Base-by-base conservation (phyloP, 1,140 invertebrate genomes). In the Drosophila yakuba region DNA sequence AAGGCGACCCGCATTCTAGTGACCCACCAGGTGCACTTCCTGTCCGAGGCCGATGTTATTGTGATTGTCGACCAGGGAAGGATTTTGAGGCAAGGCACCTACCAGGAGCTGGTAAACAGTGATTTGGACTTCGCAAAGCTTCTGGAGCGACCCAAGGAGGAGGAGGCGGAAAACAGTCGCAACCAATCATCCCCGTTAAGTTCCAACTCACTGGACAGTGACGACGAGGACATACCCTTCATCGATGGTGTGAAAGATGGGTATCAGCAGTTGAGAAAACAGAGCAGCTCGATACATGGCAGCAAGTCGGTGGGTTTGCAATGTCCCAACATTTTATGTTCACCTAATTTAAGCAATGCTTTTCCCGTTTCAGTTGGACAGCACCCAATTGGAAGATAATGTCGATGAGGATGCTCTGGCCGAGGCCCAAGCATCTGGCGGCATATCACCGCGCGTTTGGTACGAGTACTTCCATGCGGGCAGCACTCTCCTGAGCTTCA, bases 11-110 rank as follows among this genome's bases (percentile, higher is more conserved):
- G 96, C 12, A 94, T 98, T 61, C 93, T 98, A 6, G 95, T 97
- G 1, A 98, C 97, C 3, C 97, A 98, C 93, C 97, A 98, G 79
- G 91, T 97, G 32, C 97, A 98, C 69, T 97, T 96, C 83, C 91
- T 98, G 0, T 94, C 95, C 78, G 93, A 94, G 45, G 96, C 95
- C 0, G 95, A 97, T 83, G 93, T 94, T 60, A 97, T 98, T 73
- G 93, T 98, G 5, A 94, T 97, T 14, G 80, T 98, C 14, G 95
- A 97, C 84, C 94, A 95, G 81, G 96, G 95, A 3, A 80, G 74
- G 17, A 93, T 95, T 14, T 90, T 93, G 45, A 92, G 93, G 2
- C 91, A 94, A 86, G 95, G 95, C 15, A 94, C 93, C 0, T 96
- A 94, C 61, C 83, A 93, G 1, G 93, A 95, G 32, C 73, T 96